A percentile compares a stretch with the other conserved stretches of the same genome.
Conservation (phyloP, 1,140 invertebrate species). For the Apis mellifera region DNA sequence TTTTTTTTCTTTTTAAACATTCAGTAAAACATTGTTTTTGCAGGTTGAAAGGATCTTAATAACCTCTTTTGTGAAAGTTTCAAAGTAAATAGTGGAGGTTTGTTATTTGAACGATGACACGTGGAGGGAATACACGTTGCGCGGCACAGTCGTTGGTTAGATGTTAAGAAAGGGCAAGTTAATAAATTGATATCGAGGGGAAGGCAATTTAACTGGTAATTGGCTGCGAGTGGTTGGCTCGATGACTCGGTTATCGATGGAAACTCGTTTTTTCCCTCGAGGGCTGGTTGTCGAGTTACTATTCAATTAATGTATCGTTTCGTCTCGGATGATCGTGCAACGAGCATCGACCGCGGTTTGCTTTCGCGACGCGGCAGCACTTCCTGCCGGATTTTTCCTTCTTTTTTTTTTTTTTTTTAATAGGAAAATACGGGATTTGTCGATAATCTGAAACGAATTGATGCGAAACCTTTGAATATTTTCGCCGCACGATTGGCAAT, state of each 20-base stretch:
- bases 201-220: slow-evolving; percentile 40
- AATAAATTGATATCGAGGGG: slow-evolving; percentile 41
- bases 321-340: slow-evolving; percentile 41
- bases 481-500: neutral
- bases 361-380: neutral
- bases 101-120: neutral
- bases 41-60: too few species aligned
- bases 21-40: neutral
- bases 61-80: too few species aligned
- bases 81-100: too few species aligned
- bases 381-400: neutral
- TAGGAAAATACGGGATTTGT: neutral
- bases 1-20: neutral
- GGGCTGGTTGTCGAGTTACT: slow-evolving; percentile 32
- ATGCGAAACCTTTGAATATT: neutral
- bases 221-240: slow-evolving; percentile 24
- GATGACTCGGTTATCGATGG: slow-evolving; percentile 35
- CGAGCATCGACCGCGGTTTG: neutral
- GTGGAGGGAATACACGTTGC: neutral
- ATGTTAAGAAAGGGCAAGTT: slow-evolving; percentile 28
- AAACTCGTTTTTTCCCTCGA: slow-evolving; percentile 4
- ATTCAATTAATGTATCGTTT: slow-evolving; percentile 45
- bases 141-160: neutral
- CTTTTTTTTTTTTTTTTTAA: neutral
- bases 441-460: neutral